Base-by-base conservation (phyloP, 2,888 invertebrate species). In the Priocnemis perturbator region DNA sequence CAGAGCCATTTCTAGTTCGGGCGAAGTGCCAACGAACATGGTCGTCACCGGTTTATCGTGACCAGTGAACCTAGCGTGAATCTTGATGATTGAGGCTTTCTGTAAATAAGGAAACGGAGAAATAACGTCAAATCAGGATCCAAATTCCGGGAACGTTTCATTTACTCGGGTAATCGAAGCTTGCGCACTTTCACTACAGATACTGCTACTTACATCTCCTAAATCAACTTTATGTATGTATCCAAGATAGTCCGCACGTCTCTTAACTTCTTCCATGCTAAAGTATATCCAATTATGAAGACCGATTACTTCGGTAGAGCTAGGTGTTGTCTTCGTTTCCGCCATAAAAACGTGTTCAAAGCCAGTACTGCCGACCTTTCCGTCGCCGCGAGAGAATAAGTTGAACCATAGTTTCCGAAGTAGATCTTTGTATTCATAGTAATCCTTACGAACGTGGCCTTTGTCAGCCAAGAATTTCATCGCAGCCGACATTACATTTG, bases 201-300 rank as follows among this genome's bases (percentile, higher is more conserved):
- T 37, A 37, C 2, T 11, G 1, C 4, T 23, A 91, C 93, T 93
- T 89, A 95, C 95, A 83, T 93, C 92, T 84, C 92, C 93, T 55
- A 96, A 88, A 83, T 94, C 93, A 55, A 93, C 78, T 83, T 94
- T 93, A 83, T 94, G 94, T 77, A 95, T 89, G 82, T 95, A 95
- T 15, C 96, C 96, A 78, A 95, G 92, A 89, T 97, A 96, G 89
- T 97, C 94, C 0, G 93, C 91, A 53, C 92, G 90, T 61, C 93
- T 93, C 0, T 92, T 93, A 52, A 90, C 86, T 90, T 98, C 97
- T 89, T 96, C 94, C 68, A 92, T 92, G 65, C 93, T 92, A 83
- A 96, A 96, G 88, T 95, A 95, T 37, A 98, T 91, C 97, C 98
- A 98, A 87, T 96, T 97, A 88, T 98, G 98, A 74, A 98, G 91